These are phyloP conservation scores for Drosophila nr. perissopoda DNA, from an alignment of 2,888 invertebrate species.

Conservation along the genomic window DNA sequence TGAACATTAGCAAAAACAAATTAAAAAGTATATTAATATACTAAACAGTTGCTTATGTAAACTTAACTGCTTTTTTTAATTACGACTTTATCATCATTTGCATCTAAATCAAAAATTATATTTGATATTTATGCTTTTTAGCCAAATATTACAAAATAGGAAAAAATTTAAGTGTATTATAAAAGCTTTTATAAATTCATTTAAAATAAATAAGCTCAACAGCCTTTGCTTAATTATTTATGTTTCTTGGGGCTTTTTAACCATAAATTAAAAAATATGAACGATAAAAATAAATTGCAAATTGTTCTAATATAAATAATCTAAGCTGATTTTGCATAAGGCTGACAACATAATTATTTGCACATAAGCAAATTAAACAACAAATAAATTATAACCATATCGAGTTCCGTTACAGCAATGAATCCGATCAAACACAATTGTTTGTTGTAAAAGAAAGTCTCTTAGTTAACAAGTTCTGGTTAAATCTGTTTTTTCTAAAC, in stretches of 20 bases:
- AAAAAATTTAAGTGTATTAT: neutral
- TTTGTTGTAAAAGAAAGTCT: slow-evolving; percentile 20
- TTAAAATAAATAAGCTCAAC: no score
- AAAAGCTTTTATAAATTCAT: neutral
- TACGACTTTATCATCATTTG: neutral
- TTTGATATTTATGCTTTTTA: neutral
- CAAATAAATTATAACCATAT: neutral
- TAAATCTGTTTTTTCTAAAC: neutral
- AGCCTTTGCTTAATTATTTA: neutral
- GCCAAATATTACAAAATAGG: neutral
- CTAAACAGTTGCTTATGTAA: neutral
- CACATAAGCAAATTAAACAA: neutral
- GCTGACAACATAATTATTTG: neutral
- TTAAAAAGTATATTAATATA: neutral
- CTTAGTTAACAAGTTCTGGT: slow-evolving; percentile 25
- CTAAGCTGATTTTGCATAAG: neutral
- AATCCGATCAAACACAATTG: neutral
- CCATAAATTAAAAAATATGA: neutral
- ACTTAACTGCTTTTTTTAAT: neutral
- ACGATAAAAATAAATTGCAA: neutral
- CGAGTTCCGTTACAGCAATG: neutral
- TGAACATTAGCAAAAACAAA: neutral
- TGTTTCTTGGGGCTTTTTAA: neutral
- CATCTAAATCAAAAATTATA: neutral
- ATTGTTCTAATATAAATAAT: neutral